Base-by-base conservation (phyloP, 2,888 invertebrate genomes). In the Drosophila rellima region DNA sequence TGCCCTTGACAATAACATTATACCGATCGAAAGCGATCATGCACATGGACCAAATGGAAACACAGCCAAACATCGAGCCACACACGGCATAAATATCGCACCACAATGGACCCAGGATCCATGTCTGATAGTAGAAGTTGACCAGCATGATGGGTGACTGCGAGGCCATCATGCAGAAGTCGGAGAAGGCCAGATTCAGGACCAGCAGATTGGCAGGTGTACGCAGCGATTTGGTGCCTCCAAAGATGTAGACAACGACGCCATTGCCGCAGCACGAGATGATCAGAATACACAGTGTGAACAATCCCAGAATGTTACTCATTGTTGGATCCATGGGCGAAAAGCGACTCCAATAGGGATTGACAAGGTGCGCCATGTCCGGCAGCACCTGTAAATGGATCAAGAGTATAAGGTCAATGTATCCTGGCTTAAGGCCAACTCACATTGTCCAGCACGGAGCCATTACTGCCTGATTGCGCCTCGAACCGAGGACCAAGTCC, bases 31-130 rank as follows among this genome's bases (percentile, higher is more conserved):
- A 94, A 64, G 98, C 96, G 78, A 98, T 98, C 95, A 96, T 95
- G 13, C 96, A 96, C 97, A 98, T 97, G 17, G 97, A 96, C 97
- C 97, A 98, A 90, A 98, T 98, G 65, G 98, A 98, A 73, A 94
- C 95, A 90, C 97, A 96, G 59, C 98, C 98, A 90, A 96, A 97
- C 65, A 98, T 94, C 37, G 98, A 98, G 31, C 98, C 98, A 51
- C 95, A 94, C 93, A 97, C 95, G 15, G 95, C 98, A 92, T 98
- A 98, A 1, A 98, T 89, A 92, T 98, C 96, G 91, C 98, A 98
- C 93, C 96, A 95, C 45, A 97, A 93, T 37, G 97, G 95, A 0
- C 92, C 92, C 73, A 92, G 78, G 11, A 92, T 86, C 92, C 92
- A 92, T 1, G 93, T 92, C 54, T 92, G 89, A 56, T 88, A 92